Evolutionary conservation across 2,113 vertebrate genomes (phyloP).

Genomic region (Chitala chitala): DNA sequence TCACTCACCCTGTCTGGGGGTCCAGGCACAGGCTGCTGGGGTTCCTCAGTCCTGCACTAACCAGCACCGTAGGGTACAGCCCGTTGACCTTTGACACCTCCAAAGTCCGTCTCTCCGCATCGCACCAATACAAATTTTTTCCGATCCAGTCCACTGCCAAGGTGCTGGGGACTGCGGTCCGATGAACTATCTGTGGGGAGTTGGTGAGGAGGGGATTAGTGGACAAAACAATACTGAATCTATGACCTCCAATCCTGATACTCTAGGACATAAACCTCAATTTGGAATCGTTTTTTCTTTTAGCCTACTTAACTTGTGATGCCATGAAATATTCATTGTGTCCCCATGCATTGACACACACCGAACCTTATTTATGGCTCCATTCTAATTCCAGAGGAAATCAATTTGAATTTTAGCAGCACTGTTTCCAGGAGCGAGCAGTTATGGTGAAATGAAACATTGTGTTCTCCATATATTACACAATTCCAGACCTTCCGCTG

Average conservation of each 20-base stretch:
- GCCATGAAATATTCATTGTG: neutral
- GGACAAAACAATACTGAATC: neutral
- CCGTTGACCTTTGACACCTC: constrained; percentile 82
- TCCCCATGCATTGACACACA: neutral
- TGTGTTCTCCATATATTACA: too few relatives aligned
- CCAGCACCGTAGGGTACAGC: constrained; percentile 74
- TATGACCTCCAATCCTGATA: neutral
- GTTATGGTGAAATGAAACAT: neutral
- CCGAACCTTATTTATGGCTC: neutral
- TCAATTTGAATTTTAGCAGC: constrained; percentile 2
- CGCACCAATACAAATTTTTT: constrained; percentile 85
- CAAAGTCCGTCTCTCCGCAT: constrained; percentile 75
- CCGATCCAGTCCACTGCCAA: constrained; percentile 85
- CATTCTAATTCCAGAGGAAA: constrained; percentile 1
- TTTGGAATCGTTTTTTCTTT: neutral
- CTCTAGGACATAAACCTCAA: neutral
- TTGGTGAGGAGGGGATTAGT: neutral
- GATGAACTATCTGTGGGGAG: constrained; percentile 70
- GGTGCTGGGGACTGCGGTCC: constrained; percentile 76
- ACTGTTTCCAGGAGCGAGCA: neutral
- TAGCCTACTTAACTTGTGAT: too few relatives aligned
- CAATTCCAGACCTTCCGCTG: neutral
- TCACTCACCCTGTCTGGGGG: constrained; percentile 69
- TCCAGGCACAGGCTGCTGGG: constrained; percentile 73
- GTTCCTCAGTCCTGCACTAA: constrained; percentile 72